A percentile compares a stretch with the other conserved stretches of the same genome.
Evolutionary conservation across 2,113 vertebrate species (phyloP).

Genomic region (Regulus satrapa): DNA sequence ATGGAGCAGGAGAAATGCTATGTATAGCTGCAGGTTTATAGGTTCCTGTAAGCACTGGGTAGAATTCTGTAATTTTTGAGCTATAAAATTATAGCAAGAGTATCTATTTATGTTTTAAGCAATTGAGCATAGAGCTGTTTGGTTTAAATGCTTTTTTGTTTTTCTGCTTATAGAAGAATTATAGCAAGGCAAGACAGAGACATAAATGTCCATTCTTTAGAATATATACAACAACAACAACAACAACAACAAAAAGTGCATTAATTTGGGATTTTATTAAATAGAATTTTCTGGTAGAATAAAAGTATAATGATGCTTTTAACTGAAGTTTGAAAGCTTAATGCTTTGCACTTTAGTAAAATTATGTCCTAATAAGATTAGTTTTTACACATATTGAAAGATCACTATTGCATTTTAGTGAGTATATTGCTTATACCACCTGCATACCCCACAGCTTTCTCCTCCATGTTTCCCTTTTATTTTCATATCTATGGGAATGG

Average conservation of each 20-base stretch:
- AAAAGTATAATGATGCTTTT: not conserved
- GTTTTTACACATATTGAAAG: not conserved
- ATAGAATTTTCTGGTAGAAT: not conserved
- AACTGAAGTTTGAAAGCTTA: not conserved
- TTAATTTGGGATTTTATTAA: not conserved
- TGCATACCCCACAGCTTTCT: not conserved
- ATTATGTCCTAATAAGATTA: not conserved
- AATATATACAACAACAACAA: not conserved
- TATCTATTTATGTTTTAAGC: not conserved
- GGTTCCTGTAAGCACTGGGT: not conserved
- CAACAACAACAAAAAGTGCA: not conserved
- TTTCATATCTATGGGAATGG: constrained; percentile 55
- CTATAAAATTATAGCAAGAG: not conserved
- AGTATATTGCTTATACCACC: not conserved
- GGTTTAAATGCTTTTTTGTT: not conserved
- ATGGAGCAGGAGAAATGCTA: not conserved
- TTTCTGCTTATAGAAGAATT: not conserved
- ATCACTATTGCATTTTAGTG: not conserved
- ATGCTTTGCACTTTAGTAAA: not conserved
- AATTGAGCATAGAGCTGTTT: not conserved
- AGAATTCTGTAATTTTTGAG: not conserved
- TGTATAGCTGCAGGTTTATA: not conserved
- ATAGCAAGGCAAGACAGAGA: not conserved
- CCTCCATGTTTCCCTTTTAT: constrained; percentile 43
- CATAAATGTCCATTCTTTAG: not conserved